phyloP scores from a whole-genome alignment of 1,140 invertebrate species.

The Lepidurus couesii region DNA sequence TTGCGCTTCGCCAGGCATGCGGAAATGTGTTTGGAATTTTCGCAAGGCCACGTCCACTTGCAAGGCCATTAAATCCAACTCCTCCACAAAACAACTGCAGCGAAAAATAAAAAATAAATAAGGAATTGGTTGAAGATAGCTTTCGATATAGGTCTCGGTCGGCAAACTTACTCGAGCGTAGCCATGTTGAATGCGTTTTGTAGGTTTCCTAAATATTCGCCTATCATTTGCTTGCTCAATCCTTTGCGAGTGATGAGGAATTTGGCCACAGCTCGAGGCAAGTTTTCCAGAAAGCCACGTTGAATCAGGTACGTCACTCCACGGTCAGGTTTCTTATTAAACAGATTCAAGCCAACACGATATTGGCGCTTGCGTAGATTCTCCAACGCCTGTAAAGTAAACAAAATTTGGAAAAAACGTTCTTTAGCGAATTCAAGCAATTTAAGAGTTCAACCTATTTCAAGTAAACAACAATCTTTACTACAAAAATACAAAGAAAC shows the following conservation, averaged over 20 bases:
- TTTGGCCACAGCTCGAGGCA: slow-evolving; percentile 82
- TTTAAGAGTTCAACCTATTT: neutral
- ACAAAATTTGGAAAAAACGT: slow-evolving; percentile 24
- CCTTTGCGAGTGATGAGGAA: slow-evolving; percentile 96
- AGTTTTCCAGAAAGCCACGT: slow-evolving; percentile 88
- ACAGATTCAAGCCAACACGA: slow-evolving; percentile 93
- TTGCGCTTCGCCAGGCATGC: slow-evolving; percentile 97
- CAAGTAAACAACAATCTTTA: neutral
- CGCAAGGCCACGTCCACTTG: slow-evolving; percentile 94
- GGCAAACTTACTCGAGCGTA: slow-evolving; percentile 75
- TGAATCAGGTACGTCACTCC: slow-evolving; percentile 92
- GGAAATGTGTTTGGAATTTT: slow-evolving; percentile 92
- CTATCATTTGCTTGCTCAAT: slow-evolving; percentile 98
- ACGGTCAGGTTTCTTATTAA: slow-evolving; percentile 98
- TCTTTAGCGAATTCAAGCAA: neutral
- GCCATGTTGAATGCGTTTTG: slow-evolving; percentile 94
- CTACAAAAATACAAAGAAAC: neutral
- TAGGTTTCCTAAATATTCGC: slow-evolving; percentile 95
- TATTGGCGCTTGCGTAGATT: slow-evolving; percentile 86
- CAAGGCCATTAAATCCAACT: slow-evolving; percentile 90
- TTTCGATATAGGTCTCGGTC: slow-evolving; percentile 16
- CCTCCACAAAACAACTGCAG: slow-evolving; percentile 79
- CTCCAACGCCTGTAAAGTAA: slow-evolving; percentile 60
- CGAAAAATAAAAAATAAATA: slow-evolving; percentile 39
- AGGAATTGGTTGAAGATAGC: neutral